These are phyloP conservation scores for Lithophane ornitopus DNA, from an alignment of 2,888 invertebrate genomes.

Conservation along the genomic window DNA sequence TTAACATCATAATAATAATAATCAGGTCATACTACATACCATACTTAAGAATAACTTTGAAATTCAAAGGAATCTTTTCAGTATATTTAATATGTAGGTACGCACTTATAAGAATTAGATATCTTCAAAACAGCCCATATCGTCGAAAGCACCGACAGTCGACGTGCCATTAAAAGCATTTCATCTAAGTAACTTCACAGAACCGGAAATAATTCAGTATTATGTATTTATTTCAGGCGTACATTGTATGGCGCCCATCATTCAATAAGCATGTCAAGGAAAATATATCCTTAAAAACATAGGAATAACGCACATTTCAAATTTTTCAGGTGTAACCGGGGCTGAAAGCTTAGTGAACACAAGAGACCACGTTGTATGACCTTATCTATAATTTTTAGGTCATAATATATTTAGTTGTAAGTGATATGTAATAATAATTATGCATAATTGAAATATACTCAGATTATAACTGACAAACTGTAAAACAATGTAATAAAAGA, in stretches of 20 bases:
- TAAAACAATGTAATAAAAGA: constrained; percentile 29
- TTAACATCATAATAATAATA: constrained; percentile 11
- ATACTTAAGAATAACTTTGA: neutral
- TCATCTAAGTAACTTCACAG: constrained; percentile 35
- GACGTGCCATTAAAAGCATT: constrained; percentile 30
- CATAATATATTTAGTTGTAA: constrained; percentile 24
- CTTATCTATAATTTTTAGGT: constrained; percentile 4
- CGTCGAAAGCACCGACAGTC: constrained; percentile 1
- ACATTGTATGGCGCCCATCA: neutral
- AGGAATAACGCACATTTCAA: constrained; percentile 38
- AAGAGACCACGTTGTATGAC: constrained; percentile 76
- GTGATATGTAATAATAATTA: constrained; percentile 33
- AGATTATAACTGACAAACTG: constrained; percentile 25
- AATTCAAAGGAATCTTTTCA: constrained; percentile 9
- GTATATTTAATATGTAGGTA: constrained; percentile 19
- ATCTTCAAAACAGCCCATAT: constrained; percentile 18
- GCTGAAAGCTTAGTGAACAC: constrained; percentile 80
- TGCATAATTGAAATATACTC: constrained; percentile 46
- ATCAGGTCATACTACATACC: neutral
- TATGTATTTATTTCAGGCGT: constrained; percentile 30
- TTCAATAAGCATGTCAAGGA: constrained; percentile 8
- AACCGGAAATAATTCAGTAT: constrained; percentile 37
- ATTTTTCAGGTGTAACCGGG: constrained; percentile 77
- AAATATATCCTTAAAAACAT: constrained; percentile 7
- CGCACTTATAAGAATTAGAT: constrained; percentile 16